These are phyloP conservation scores for Teleiodes luculella DNA, from an alignment of 2,888 invertebrate genomes.

Conservation along the genomic window DNA sequence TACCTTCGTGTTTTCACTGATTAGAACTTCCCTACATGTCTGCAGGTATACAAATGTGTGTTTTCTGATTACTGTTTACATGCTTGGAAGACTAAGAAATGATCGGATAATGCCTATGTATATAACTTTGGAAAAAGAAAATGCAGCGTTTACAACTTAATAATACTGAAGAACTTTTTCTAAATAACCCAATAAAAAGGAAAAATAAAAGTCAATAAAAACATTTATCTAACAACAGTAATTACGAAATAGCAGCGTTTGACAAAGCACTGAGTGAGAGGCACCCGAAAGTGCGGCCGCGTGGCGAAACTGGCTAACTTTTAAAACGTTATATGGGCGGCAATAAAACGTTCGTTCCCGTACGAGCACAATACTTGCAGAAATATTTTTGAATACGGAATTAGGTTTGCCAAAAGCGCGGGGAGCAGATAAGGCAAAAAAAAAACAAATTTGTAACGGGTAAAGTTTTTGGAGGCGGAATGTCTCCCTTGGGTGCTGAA, in stretches of 20 bases:
- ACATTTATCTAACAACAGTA: slow-evolving; percentile 64
- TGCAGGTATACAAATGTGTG: not conserved
- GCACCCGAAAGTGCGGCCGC: slow-evolving; percentile 46
- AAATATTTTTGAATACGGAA: slow-evolving; percentile 80
- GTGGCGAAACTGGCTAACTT: slow-evolving; percentile 70
- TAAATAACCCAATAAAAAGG: slow-evolving; percentile 8
- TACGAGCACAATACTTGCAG: slow-evolving; percentile 77
- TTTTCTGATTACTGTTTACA: slow-evolving; percentile 7
- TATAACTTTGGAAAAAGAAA: no score
- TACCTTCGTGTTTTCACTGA: slow-evolving; percentile 57
- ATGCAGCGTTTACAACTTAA: not conserved
- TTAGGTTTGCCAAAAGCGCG: slow-evolving; percentile 78
- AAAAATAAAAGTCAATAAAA: slow-evolving; percentile 44
- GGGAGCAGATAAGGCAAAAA: slow-evolving; percentile 76
- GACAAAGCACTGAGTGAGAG: slow-evolving; percentile 45
- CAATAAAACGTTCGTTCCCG: slow-evolving; percentile 74
- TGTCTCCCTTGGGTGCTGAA: slow-evolving; percentile 78
- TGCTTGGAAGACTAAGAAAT: not conserved
- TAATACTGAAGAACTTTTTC: not conserved
- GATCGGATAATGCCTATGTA: not conserved
- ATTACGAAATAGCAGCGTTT: slow-evolving; percentile 55
- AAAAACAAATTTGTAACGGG: slow-evolving; percentile 80
- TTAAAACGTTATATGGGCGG: slow-evolving; percentile 77
- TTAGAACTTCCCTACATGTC: slow-evolving; percentile 49
- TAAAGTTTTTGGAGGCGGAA: slow-evolving; percentile 79